Evolutionary conservation across 2,888 invertebrate genomes (phyloP).

Genomic region (Dynastes tityus): DNA sequence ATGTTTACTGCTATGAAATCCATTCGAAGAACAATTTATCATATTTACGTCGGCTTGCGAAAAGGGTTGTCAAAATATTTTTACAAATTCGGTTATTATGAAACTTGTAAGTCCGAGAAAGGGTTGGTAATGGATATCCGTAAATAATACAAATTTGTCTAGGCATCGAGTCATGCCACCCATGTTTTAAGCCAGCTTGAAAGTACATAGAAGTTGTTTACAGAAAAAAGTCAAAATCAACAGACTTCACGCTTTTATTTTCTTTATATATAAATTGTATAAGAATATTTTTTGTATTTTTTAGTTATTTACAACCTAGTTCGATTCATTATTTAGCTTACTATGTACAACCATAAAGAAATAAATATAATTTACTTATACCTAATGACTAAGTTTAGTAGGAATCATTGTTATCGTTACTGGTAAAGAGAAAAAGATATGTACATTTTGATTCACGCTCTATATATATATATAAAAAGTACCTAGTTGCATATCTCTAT

Average conservation of each 20-base stretch:
- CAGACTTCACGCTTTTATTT: conserved; percentile 7
- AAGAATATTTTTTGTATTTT: too few relatives aligned
- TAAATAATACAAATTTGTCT: conserved; percentile 26
- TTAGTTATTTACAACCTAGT: not conserved
- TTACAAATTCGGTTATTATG: conserved; percentile 54
- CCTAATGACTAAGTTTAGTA: conserved; percentile 45
- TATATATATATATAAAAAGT: conserved; percentile 12
- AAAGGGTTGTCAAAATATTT: conserved; percentile 58
- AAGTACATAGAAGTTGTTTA: too few relatives aligned
- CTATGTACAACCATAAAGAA: conserved; percentile 17
- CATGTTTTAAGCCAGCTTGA: not conserved
- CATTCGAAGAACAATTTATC: conserved; percentile 42
- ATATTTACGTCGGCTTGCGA: conserved; percentile 42
- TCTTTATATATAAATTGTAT: too few relatives aligned
- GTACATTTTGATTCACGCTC: conserved; percentile 52
- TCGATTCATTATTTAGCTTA: not conserved
- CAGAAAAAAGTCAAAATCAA: not conserved
- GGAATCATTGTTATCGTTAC: conserved; percentile 37
- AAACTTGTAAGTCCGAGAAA: conserved; percentile 47
- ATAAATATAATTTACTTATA: conserved; percentile 48
- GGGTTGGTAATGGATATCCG: conserved; percentile 45
- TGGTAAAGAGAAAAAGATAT: conserved; percentile 39
- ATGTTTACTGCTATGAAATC: not conserved
- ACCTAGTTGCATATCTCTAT: conserved; percentile 39
- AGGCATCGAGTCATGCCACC: conserved; percentile 7